Evolutionary conservation across 1,140 invertebrate species (phyloP).

Genomic region (Metopolophium dirhodum): DNA sequence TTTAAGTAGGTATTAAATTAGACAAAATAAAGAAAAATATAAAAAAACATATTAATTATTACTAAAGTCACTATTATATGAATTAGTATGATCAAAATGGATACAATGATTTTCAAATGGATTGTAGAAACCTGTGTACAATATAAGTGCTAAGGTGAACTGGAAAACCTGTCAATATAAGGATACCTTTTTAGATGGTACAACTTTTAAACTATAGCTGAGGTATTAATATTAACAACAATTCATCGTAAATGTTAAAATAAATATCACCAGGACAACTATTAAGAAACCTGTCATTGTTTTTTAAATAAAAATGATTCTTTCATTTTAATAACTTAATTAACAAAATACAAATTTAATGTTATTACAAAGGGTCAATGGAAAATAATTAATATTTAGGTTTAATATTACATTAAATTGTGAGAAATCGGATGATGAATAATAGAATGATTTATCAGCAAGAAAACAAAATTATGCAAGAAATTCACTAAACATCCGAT

Average conservation of each 20-base stretch:
- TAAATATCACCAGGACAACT: not conserved
- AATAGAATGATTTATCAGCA: not conserved
- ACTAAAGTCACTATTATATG: not conserved
- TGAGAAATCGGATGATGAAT: not conserved
- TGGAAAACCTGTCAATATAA: too few species aligned
- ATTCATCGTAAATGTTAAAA: not conserved
- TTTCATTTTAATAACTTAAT: not conserved
- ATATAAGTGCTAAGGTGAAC: too few species aligned
- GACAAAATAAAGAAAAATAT: not conserved
- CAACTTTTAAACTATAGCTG: too few species aligned
- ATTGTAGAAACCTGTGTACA: too few species aligned
- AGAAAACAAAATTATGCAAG: not conserved
- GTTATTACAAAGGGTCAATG: not conserved
- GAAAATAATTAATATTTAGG: not conserved
- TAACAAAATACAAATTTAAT: not conserved
- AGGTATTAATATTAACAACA: too few species aligned
- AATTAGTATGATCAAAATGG: too few species aligned
- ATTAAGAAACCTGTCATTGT: not conserved
- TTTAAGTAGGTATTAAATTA: too few species aligned
- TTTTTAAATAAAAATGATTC: not conserved
- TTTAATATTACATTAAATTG: not conserved
- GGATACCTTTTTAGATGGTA: too few species aligned
- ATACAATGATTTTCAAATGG: too few species aligned
- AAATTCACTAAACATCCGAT: not conserved
- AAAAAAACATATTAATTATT: too few species aligned